Evolutionary conservation across 2,113 vertebrate species (phyloP), one percentile per base, ranked within the genome.

Genomic region (Rhinolophus ferrumequinum): DNA sequence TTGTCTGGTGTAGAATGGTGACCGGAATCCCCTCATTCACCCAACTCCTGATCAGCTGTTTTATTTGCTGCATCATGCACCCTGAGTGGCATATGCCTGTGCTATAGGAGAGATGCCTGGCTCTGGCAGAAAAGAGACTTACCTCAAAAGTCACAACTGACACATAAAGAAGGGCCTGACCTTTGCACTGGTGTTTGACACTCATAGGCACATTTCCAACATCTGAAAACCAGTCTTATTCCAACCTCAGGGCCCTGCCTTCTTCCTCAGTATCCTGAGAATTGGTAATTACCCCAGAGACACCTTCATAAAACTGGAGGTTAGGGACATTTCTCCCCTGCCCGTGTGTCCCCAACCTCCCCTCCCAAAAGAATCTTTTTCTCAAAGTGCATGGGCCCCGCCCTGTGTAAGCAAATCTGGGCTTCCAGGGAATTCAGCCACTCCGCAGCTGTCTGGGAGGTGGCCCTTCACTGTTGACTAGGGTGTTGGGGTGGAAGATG

Each of bases 271-370:
- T 10, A 98, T 97, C 90, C 90, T 99, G 86, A 98, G 98, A 96
- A 97, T 98, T 28, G 99, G 98, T 16, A 98, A 98, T 16, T 98
- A 99, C 93, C 99, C 99, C 0, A 98, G 98, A 88, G 99, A 99
- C 97, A 99, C 99, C 0, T 99, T 99, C 98, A 24, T 99, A 79
- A 99, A 99, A 89, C 97, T 99, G 8, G 98, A 99, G 96, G 99
- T 99, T 91, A 98, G 99, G 97, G 8, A 16, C 19, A 35, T 73
- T 75, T 87, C 28, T 88, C 18, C 24, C 4, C n/a, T 84, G 18
- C 38, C 35, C 12, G 0, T 33, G 16, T 44, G 60, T 35, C 19
- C 14, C 7, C 13, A 35, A 1, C 33, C 35, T n/a, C 21, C 14
- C 1, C 22, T 33, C 66, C 10, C 6, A 28, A 19, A 47, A 69